Evolutionary conservation across 2,113 vertebrate genomes (phyloP).

Genomic region (Atrichornis clamosus): DNA sequence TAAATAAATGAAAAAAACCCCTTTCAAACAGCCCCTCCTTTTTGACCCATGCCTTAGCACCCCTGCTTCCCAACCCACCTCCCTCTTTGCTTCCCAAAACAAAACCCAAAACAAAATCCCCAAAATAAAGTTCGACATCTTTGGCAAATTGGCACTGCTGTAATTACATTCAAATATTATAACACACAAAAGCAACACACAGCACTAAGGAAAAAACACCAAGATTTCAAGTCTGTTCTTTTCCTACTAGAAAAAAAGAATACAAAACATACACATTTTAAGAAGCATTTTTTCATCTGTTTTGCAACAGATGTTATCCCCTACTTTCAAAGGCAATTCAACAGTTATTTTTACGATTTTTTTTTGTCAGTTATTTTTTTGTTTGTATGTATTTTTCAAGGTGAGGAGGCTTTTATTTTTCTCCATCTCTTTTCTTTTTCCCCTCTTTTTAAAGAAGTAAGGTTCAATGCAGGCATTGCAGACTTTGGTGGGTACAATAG

Average conservation of each 20-base stretch:
- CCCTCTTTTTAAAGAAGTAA: constrained; percentile 78
- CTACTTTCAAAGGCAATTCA: constrained; percentile 90
- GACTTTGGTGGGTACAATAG: constrained; percentile 90
- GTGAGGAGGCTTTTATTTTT: constrained; percentile 39
- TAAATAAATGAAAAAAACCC: constrained; percentile 69
- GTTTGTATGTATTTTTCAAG: background rate
- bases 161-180: constrained; percentile 99
- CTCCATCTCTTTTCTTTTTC: constrained; percentile 43
- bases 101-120: constrained; percentile 57
- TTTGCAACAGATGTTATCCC: constrained; percentile 78
- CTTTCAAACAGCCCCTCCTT: constrained; percentile 52
- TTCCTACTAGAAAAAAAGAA: constrained; percentile 98
- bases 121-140: constrained; percentile 90
- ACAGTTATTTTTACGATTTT: constrained; percentile 58
- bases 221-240: constrained; percentile 84
- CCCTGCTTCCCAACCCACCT: constrained; percentile 30
- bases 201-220: constrained; percentile 95
- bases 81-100: constrained; percentile 44
- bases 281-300: constrained; percentile 89
- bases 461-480: constrained; percentile 86
- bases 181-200: constrained; percentile 94
- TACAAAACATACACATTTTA: constrained; percentile 99
- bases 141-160: constrained; percentile 99
- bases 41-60: constrained; percentile 53
- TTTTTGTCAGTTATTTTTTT: background rate